Evolutionary conservation across 2,113 vertebrate genomes (phyloP), one percentile per base, ranked within the genome.

Genomic region (Trematomus loennbergii): DNA sequence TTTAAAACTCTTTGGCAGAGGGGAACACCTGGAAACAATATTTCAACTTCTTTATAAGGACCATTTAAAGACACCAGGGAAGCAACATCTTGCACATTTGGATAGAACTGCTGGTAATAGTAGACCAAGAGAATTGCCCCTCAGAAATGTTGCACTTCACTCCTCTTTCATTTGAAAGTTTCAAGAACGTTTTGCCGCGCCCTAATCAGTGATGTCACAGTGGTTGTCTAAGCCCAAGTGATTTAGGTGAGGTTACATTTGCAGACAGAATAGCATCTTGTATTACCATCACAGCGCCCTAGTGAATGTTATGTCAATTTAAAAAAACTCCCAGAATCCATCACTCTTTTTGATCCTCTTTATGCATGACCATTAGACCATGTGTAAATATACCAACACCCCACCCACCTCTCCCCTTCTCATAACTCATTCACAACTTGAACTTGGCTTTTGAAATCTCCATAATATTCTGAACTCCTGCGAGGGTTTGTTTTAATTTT

Each of bases 401-500:
- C 43, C 46, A 1, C 65, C 74, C 63, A 15, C 72, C 22, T 40
- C 40, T 61, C 15, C 58, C 40, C 77, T 58, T 18, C 79, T 81
- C 67, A 85, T 79, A 82, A 84, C 70, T 86, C 78, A 82, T 78
- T 89, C 78, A 75, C 79, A 86, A 85, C 64, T 82, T 67, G 50
- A 78, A 61, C 82, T 76, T 17, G n/a, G 10, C 50, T 80, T 75
- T 79, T 60, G 46, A 64, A 40, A 83, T 86, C 81, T 87, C 68
- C 87, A 87, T 84, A 89, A 85, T 68, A 66, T 69, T 76, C 48
- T 64, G 12, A 74, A 85, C 53, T 72, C 85, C 83, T 73, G 49
- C 5, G 79, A 88, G 87, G 70, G 52, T 87, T 87, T 87, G 76
- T 82, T 87, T 91, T 90, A 86, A 90, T 93, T 90, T 92, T 83